These are phyloP conservation scores for Eurytoma adleriae DNA, from an alignment of 2,888 invertebrate species.

Conservation along the genomic window DNA sequence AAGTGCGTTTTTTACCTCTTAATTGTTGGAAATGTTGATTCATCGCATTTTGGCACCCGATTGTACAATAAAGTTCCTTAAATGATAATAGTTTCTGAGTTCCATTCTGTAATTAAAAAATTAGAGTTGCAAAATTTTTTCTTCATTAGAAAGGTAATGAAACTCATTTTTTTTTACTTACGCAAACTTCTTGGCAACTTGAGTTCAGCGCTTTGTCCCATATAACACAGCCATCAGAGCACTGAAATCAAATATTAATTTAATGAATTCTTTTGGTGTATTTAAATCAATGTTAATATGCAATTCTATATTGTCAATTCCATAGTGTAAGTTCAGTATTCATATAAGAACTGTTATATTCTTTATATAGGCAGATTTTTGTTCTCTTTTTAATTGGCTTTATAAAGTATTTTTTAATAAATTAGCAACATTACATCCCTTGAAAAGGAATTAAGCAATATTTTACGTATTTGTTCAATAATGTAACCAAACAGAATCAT, in stretches of 20 bases:
- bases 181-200: constrained; percentile 88
- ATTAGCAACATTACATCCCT: too few species aligned
- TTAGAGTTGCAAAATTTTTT: background rate
- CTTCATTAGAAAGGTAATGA: background rate
- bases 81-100: constrained; percentile 83
- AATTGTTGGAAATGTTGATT: constrained; percentile 85
- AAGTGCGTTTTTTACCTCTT: constrained; percentile 77
- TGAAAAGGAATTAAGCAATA: too few species aligned
- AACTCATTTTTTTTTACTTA: constrained; percentile 79
- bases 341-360: too few species aligned
- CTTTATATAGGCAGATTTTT: too few species aligned
- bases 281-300: too few species aligned
- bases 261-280: background rate
- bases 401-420: too few species aligned
- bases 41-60: constrained; percentile 89
- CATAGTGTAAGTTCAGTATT: too few species aligned
- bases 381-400: too few species aligned
- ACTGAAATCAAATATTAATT: constrained; percentile 80
- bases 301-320: too few species aligned
- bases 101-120: constrained; percentile 79
- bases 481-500: too few species aligned
- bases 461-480: too few species aligned
- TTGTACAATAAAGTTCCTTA: constrained; percentile 86
- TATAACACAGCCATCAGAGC: constrained; percentile 86
- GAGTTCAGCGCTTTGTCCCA: constrained; percentile 87